A percentile compares a stretch with the other conserved stretches of the same genome.
Conservation (phyloP, 2,888 invertebrate genomes). For the Eupithecia centaureata region DNA sequence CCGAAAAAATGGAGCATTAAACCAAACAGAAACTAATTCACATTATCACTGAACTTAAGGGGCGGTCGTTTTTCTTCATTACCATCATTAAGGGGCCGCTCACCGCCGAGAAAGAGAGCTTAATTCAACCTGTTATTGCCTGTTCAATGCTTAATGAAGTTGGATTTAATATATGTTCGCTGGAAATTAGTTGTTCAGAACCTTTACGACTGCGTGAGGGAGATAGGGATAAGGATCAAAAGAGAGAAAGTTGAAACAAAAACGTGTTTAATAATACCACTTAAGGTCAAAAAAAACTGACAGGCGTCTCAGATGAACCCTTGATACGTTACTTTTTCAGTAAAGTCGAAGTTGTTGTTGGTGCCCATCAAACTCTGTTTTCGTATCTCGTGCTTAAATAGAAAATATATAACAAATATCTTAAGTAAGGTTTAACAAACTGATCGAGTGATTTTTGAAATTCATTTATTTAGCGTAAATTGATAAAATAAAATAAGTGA, state of each 20-base stretch:
- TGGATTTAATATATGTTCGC: conserved; percentile 62
- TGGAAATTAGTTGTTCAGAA: conserved; percentile 43
- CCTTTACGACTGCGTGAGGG: conserved; percentile 36
- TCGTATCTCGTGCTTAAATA: too few relatives aligned
- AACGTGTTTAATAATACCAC: background rate
- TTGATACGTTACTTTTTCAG: background rate
- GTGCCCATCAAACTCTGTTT: too few relatives aligned
- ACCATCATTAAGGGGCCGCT: conserved; percentile 48
- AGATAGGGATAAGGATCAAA: conserved; percentile 16
- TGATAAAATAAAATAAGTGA: too few relatives aligned
- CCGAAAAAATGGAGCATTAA: conserved; percentile 49
- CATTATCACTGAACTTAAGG: conserved; percentile 52
- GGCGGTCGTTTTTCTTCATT: conserved; percentile 57
- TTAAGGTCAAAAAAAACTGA: background rate
- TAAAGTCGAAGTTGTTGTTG: too few relatives aligned
- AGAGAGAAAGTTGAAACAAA: conserved; percentile 12
- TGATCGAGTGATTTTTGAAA: too few relatives aligned
- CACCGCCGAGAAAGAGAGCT: conserved; percentile 49
- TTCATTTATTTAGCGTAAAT: too few relatives aligned
- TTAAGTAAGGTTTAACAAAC: too few relatives aligned
- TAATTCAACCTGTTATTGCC: conserved; percentile 65
- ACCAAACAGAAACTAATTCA: conserved; percentile 53
- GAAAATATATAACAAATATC: too few relatives aligned
- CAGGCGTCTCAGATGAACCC: background rate
- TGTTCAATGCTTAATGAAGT: conserved; percentile 69